Evolutionary conservation across 2,888 invertebrate species (phyloP), one percentile per base, ranked within the genome.

Genomic region (Eupithecia pulchellata): DNA sequence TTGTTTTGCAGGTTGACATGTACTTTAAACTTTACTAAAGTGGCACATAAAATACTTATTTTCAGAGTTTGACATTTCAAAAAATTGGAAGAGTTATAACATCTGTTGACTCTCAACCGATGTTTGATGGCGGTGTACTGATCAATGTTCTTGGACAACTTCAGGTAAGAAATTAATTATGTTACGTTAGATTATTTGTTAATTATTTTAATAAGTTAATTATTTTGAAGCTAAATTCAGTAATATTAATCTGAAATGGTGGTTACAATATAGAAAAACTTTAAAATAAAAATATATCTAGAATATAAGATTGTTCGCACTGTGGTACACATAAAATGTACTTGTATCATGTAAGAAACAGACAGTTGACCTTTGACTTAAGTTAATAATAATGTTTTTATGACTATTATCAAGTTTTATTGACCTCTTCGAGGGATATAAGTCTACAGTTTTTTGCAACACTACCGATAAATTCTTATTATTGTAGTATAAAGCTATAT

Each of bases 101-200:
- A 72, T 97, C 98, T 32, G 96, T 99, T 75, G 99, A 99, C 90
- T 98, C 98, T 64, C 99, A 99, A 91, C 99, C 99, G n/a, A 99
- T 98, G 96, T 97, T 98, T 86, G 99, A 99, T 93, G 99, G 99
- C 73, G 99, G 99, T 76, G 98, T 99, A 79, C 93, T 99, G 89
- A 98, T 99, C 81, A 98, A 98, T 95, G 99, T 99, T 66, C 95
- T 99, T 81, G 99, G 99, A 83, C 97, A 99, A 95, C 95, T 99
- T 86, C 98, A 99, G 97, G 99, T 99, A 94, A 92, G 93, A 61
- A 36, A n/a, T n/a, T n/a, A n/a, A n/a, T n/a, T n/a, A n/a, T n/a
- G n/a, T n/a, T n/a, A n/a, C n/a, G n/a, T n/a, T n/a, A n/a, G n/a
- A n/a, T n/a, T n/a, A n/a, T n/a, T n/a, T n/a, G n/a, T n/a, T n/a